phyloP scores from a whole-genome alignment of 2,888 invertebrate genomes.

The Stenoptilia bipunctidactyla region DNA sequence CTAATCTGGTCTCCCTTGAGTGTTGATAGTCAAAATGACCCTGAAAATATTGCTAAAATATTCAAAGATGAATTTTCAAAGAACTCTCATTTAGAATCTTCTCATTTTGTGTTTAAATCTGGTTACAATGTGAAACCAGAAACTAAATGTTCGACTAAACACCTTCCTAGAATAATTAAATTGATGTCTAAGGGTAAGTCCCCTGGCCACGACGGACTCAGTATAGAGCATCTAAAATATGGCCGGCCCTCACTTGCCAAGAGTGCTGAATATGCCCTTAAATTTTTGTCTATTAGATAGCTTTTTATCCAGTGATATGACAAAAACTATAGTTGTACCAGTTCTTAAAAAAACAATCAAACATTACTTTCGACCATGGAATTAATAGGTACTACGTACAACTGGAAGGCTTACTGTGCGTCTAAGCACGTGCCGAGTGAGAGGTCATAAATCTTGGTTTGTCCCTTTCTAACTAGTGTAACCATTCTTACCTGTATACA shows the following conservation, averaged over 20 bases:
- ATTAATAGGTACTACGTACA: too few relatives aligned
- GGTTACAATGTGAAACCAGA: background rate
- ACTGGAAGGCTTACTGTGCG: too few relatives aligned
- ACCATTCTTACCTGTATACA: too few relatives aligned
- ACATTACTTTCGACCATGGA: slow-evolving; percentile 1
- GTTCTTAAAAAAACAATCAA: slow-evolving; percentile 10
- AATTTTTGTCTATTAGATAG: slow-evolving; percentile 1
- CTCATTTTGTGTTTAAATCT: background rate
- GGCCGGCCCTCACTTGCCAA: background rate
- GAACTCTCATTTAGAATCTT: background rate
- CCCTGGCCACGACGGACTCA: slow-evolving; percentile 1
- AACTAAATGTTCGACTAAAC: background rate
- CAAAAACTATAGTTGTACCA: slow-evolving; percentile 11
- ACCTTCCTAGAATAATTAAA: background rate
- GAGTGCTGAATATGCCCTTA: too few relatives aligned
- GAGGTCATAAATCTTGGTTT: too few relatives aligned
- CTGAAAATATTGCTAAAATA: slow-evolving; percentile 5
- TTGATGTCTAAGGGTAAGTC: background rate
- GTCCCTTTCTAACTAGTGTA: too few relatives aligned
- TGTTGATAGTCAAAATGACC: slow-evolving; percentile 7
- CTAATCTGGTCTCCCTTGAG: slow-evolving; percentile 8
- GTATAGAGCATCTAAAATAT: background rate
- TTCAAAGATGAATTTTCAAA: slow-evolving; percentile 9
- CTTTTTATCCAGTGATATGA: slow-evolving; percentile 1
- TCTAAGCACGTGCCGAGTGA: too few relatives aligned